Evolutionary conservation across 2,797 vertebrate species (phyloP).

Genomic region (Enteromius viviparus): DNA sequence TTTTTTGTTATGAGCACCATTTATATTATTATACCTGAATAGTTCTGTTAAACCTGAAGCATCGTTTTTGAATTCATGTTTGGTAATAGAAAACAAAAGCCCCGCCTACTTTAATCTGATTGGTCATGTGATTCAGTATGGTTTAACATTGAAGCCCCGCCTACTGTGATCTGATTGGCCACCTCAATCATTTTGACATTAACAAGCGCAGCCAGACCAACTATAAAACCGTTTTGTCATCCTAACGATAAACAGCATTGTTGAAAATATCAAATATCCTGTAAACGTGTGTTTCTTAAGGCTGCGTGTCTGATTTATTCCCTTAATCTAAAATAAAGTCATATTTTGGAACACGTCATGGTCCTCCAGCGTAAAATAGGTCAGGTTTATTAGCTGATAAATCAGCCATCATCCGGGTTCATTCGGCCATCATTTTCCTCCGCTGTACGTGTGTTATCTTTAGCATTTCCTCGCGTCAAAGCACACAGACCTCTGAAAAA

Average conservation of each 20-base stretch:
- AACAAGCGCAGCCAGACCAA: neutral
- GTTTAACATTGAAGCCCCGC: neutral
- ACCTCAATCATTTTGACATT: neutral
- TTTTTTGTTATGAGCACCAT: too few relatives aligned
- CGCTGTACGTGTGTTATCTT: neutral
- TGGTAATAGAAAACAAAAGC: neutral
- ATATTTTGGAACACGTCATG: neutral
- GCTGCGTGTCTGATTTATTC: neutral
- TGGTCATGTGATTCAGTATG: too few relatives aligned
- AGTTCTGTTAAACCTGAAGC: too few relatives aligned
- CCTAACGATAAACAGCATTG: neutral
- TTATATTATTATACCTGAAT: too few relatives aligned
- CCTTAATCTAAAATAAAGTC: neutral
- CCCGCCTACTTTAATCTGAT: neutral
- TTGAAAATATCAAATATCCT: neutral
- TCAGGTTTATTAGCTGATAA: neutral
- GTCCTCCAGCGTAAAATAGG: neutral
- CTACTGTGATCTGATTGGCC: neutral
- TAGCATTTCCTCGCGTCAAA: neutral
- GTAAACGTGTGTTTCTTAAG: neutral
- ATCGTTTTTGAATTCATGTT: neutral
- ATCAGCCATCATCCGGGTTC: neutral
- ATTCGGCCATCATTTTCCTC: neutral
- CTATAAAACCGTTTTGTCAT: neutral
- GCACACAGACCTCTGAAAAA: conserved; percentile 6